phyloP scores from a whole-genome alignment of 1,140 invertebrate genomes.

The Tetramorium simillimum region DNA sequence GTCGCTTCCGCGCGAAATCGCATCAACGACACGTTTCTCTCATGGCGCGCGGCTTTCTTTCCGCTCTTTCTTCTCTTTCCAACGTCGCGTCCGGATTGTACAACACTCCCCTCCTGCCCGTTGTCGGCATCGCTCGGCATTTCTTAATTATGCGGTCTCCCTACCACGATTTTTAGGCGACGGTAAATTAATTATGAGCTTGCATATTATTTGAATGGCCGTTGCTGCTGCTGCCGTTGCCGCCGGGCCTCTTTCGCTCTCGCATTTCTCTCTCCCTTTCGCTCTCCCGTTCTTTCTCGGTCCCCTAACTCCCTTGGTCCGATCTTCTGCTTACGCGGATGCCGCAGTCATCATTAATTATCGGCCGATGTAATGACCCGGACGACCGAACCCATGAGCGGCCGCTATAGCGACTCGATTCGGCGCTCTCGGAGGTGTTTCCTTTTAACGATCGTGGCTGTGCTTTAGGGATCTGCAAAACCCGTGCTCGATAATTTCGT shows the following conservation, averaged over 20 bases:
- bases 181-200: slow-evolving; percentile 79
- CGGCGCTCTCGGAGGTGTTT: slow-evolving; percentile 58
- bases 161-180: slow-evolving; percentile 59
- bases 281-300: slow-evolving; percentile 11
- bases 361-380: slow-evolving; percentile 74
- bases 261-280: slow-evolving; percentile 43
- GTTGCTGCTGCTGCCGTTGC: slow-evolving; percentile 26
- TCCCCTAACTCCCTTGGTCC: neutral
- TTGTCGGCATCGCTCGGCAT: slow-evolving; percentile 30
- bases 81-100: neutral
- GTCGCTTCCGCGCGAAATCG: slow-evolving; percentile 33
- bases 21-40: slow-evolving; percentile 25
- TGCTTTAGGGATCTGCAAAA: slow-evolving; percentile 64
- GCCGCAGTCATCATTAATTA: slow-evolving; percentile 76
- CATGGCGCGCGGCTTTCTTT: neutral
- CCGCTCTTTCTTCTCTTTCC: neutral
- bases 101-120: neutral
- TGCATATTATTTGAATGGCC: slow-evolving; percentile 76
- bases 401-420: slow-evolving; percentile 72
- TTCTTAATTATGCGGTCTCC: slow-evolving; percentile 75
- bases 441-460: slow-evolving; percentile 67
- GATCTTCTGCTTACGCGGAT: slow-evolving; percentile 54
- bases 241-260: slow-evolving; percentile 28
- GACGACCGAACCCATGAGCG: slow-evolving; percentile 66
- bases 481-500: slow-evolving; percentile 68